Evolutionary conservation across 2,888 invertebrate genomes (phyloP).

Genomic region (Apamea monoglypha): DNA sequence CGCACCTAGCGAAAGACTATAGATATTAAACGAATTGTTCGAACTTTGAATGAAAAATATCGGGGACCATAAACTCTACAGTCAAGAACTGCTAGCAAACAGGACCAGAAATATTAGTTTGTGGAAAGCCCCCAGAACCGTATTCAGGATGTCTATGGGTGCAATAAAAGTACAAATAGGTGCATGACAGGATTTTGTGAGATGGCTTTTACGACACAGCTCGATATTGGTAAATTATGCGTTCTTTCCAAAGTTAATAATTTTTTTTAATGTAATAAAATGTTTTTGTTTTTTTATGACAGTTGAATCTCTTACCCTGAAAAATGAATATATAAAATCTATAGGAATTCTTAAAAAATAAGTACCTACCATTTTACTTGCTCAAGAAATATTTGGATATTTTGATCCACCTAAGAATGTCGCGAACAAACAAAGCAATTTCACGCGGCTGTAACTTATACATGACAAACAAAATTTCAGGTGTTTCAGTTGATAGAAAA

Average conservation of each 20-base stretch:
- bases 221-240: slow-evolving; percentile 12
- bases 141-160: slow-evolving; percentile 43
- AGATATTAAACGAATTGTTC: slow-evolving; percentile 42
- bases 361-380: background rate
- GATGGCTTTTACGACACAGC: slow-evolving; percentile 10
- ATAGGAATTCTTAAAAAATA: background rate
- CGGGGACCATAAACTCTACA: slow-evolving; percentile 28
- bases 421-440: slow-evolving; percentile 5
- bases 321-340: slow-evolving; percentile 13
- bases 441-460: slow-evolving; percentile 15
- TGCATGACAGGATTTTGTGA: slow-evolving; percentile 37
- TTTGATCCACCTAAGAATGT: slow-evolving; percentile 43
- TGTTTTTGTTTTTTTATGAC: background rate
- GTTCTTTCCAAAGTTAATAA: slow-evolving; percentile 48
- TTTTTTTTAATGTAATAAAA: slow-evolving; percentile 5
- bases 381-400: background rate
- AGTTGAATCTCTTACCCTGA: background rate
- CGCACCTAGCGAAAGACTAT: slow-evolving; percentile 74
- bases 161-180: slow-evolving; percentile 56
- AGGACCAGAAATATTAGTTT: slow-evolving; percentile 32
- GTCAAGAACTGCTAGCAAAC: slow-evolving; percentile 40
- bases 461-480: slow-evolving; percentile 12
- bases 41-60: slow-evolving; percentile 9
- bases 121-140: slow-evolving; percentile 29
- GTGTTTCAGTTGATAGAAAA: slow-evolving; percentile 25